phyloP scores from a whole-genome alignment of 2,113 vertebrate genomes.

The Eulacestoma nigropectus region DNA sequence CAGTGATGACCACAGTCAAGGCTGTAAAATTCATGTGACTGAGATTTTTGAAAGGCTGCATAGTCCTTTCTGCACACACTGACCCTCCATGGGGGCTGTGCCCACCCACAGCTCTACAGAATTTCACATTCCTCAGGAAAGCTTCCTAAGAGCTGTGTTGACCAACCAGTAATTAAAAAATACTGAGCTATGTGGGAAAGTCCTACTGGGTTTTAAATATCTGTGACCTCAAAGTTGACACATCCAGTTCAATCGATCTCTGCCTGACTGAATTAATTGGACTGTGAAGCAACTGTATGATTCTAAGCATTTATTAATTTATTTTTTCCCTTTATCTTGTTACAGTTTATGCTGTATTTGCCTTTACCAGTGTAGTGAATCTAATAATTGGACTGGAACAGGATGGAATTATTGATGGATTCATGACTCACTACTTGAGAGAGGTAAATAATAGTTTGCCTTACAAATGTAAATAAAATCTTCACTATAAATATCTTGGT shows the following conservation, averaged over 20 bases:
- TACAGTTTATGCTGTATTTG: constrained; percentile 85
- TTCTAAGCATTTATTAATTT: background rate
- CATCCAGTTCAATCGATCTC: background rate
- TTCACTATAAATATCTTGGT: background rate
- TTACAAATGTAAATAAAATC: background rate
- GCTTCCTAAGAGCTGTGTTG: background rate
- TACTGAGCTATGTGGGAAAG: background rate
- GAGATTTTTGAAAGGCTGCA: background rate
- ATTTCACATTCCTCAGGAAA: background rate
- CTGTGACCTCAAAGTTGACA: background rate
- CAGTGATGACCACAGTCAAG: background rate
- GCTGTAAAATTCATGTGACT: background rate
- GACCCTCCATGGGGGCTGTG: background rate
- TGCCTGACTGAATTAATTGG: background rate
- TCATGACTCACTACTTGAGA: constrained; percentile 90
- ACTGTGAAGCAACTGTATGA: background rate
- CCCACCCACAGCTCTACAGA: background rate
- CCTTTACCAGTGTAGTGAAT: constrained; percentile 89
- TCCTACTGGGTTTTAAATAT: background rate
- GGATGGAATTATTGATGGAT: constrained; percentile 93
- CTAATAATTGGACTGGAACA: constrained; percentile 92
- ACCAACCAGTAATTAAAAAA: background rate
- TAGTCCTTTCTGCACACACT: background rate
- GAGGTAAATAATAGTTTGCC: constrained; percentile 71
- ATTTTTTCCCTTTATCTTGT: background rate